Base-by-base conservation (phyloP, 2,113 vertebrate genomes). In the Peucedramus taeniatus region DNA sequence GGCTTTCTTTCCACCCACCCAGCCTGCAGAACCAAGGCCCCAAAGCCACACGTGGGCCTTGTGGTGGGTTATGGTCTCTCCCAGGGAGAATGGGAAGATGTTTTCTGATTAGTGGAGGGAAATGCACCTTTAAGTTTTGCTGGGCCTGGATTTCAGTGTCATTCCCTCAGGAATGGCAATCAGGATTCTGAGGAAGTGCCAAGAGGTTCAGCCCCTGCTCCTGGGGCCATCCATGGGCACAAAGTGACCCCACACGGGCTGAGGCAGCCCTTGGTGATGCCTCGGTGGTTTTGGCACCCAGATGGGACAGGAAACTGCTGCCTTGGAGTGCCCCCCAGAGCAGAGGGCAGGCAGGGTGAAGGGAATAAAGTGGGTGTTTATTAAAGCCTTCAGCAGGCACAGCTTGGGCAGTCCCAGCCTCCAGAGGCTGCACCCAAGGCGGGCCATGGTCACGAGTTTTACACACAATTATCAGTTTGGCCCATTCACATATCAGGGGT, bases 261-360 rank as follows among this genome's bases (percentile, higher is more conserved):
- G 5, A 4, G 14, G 15, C 30, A 17, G 33, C 42, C 54, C 39
- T 63, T 42, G 51, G 39, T 1, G 24, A 11, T 40, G 18, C 18
- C 37, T 44, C 1, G 3, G 37, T 13, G 31, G 0, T 26, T 54
- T 12, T 54, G 61, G 33, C 33, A 23, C 26, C 60, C 37, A 53
- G 9, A 28, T 18, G 31, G 59, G 47, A 23, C 30, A 63, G 30
- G 5, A 51, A 16, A n/a, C 13, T 40, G 15, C 3, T n/a, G 7
- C 7, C 21, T 39, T n/a, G 37, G 35, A 8, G 30, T 0, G 4
- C 8, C 5, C 23, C 59, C 23, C 3, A 1, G 75, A n/a, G 1
- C 19, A 79, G 47, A 18, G 19, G 21, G 9, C 11, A 10, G 35
- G 10, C 17, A 27, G 6, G 30, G 45, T 9, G 9, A 2, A 9